Evolutionary conservation across 30 jellyfish, hydroid and myxozoan species (phyloP).

Genomic region (Hydractinia symbiolongicarpus): DNA sequence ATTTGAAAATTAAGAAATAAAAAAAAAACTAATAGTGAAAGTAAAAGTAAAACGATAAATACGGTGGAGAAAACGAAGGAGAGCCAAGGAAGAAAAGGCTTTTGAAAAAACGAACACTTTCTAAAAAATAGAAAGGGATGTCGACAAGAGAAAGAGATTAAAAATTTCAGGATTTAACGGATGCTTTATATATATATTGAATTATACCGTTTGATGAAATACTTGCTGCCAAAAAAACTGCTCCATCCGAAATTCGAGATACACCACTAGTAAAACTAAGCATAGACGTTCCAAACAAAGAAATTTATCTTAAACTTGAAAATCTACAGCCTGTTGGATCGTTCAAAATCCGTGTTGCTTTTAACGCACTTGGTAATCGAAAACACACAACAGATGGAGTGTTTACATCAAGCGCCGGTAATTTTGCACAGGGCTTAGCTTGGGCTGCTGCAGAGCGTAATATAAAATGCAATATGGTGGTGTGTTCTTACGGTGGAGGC

Average conservation of each 20-base stretch:
- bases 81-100: too few relatives aligned
- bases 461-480: background rate
- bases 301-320: conserved; percentile 19
- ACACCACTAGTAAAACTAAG: conserved; percentile 9
- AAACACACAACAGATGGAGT: conserved; percentile 9
- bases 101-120: too few relatives aligned
- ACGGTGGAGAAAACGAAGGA: too few relatives aligned
- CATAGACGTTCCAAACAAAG: background rate
- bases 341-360: conserved; percentile 29
- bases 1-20: too few relatives aligned
- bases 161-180: too few relatives aligned
- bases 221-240: background rate
- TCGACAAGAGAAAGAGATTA: too few relatives aligned
- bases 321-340: conserved; percentile 20
- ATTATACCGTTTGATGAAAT: conserved; percentile 3
- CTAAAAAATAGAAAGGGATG: too few relatives aligned
- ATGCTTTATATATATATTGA: background rate
- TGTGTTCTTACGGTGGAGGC: conserved; percentile 32
- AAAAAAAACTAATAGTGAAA: too few relatives aligned
- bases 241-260: conserved; percentile 3
- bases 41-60: too few relatives aligned
- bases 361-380: background rate
- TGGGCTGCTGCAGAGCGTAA: background rate
- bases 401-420: conserved; percentile 18
- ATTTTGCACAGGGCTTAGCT: conserved; percentile 22